Conservation (phyloP, 30 jellyfish, hydroid and myxozoan species). For the Nemopilema nomurai region DNA sequence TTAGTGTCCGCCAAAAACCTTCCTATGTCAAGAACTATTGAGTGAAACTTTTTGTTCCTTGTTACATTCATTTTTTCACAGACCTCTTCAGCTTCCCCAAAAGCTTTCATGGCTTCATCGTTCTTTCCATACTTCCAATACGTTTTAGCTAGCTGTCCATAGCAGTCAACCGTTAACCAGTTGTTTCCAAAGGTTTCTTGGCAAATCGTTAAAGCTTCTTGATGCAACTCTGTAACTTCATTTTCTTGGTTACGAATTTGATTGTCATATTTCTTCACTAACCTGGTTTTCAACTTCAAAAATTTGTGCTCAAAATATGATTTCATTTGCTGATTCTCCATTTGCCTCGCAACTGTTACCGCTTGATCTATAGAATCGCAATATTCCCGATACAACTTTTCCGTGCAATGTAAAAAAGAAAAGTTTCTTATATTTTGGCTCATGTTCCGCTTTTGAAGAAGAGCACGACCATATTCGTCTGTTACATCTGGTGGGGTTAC, state of each 20-base stretch:
- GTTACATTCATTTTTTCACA: conserved; percentile 1
- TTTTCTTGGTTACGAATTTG: neutral
- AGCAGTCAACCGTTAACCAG: conserved; percentile 29
- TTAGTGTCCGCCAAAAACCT: neutral
- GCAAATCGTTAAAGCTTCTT: conserved; percentile 3
- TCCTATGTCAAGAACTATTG: conserved; percentile 6
- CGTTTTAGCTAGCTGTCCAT: conserved; percentile 5
- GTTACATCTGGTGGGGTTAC: neutral
- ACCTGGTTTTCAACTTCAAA: neutral
- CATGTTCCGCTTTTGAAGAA: neutral
- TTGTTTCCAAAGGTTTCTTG: neutral
- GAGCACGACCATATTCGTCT: conserved; percentile 15
- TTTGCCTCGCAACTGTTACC: neutral
- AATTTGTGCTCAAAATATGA: neutral
- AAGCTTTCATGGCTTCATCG: neutral
- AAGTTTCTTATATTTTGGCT: neutral
- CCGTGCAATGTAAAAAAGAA: neutral
- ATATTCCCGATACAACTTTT: neutral
- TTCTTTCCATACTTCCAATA: neutral
- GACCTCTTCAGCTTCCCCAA: conserved; percentile 8
- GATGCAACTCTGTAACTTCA: neutral
- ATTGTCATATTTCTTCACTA: neutral
- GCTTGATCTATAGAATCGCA: neutral
- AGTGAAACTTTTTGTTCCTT: neutral
- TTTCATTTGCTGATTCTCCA: neutral